Conservation (phyloP, 1,140 invertebrate genomes). For the Bradynema listronoti region DNA sequence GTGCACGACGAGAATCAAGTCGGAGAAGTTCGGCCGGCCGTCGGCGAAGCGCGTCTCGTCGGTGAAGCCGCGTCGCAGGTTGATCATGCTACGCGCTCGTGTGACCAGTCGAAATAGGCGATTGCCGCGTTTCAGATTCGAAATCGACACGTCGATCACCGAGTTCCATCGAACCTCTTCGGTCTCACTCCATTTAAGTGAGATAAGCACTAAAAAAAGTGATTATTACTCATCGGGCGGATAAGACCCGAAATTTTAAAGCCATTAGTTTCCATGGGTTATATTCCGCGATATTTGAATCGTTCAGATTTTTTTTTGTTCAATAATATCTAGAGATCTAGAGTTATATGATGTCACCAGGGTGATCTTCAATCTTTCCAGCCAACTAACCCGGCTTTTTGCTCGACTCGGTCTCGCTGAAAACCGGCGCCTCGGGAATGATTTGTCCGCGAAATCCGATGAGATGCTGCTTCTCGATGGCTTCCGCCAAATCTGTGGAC, state of each 20-base stretch:
- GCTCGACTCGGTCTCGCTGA: constrained; percentile 48
- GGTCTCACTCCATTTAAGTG: constrained; percentile 45
- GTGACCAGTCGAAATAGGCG: constrained; percentile 40
- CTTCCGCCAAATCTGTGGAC: constrained; percentile 43
- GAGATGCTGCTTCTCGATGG: constrained; percentile 53
- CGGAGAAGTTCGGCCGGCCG: constrained; percentile 42
- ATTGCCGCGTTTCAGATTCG: constrained; percentile 34
- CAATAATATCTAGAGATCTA: neutral
- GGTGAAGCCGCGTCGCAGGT: constrained; percentile 40
- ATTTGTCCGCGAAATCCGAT: constrained; percentile 47
- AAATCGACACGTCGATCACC: constrained; percentile 46
- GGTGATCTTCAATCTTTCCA: constrained; percentile 6
- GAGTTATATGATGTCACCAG: no score
- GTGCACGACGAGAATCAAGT: constrained; percentile 56
- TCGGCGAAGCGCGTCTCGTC: constrained; percentile 31
- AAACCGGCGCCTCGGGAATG: constrained; percentile 56
- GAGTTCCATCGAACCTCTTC: constrained; percentile 56
- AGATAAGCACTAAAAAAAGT: constrained; percentile 47
- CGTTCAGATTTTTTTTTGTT: neutral
- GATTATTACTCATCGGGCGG: no score
- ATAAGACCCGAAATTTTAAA: no score
- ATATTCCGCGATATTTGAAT: no score
- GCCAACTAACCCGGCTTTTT: constrained; percentile 51
- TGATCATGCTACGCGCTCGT: constrained; percentile 16
- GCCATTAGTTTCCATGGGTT: no score